Conservation (phyloP, 1,140 invertebrate species). For the Agrilus planipennis region DNA sequence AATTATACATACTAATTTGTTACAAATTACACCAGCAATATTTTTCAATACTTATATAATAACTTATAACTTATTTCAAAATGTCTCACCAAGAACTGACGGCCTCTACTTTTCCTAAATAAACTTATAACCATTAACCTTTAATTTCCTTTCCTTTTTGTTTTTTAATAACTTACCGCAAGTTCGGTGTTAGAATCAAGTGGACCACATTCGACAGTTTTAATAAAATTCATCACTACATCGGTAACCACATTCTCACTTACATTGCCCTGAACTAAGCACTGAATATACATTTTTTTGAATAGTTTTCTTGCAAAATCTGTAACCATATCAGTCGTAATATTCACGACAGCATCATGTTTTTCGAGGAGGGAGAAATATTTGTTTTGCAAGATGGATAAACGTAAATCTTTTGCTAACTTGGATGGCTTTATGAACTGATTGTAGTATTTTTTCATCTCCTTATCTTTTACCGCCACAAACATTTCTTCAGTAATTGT, state of each 20-base stretch:
- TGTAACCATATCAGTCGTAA: constrained; percentile 47
- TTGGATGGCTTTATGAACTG: constrained; percentile 54
- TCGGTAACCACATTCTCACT: constrained; percentile 44
- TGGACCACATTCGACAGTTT: constrained; percentile 33
- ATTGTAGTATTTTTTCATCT: constrained; percentile 61
- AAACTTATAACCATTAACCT: no score
- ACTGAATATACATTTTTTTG: constrained; percentile 52
- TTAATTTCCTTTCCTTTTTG: no score
- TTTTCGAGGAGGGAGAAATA: constrained; percentile 54
- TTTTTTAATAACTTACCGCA: no score
- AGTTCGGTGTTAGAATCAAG: no score
- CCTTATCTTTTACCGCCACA: constrained; percentile 51
- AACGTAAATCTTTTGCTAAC: constrained; percentile 44
- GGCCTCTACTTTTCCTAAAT: no score
- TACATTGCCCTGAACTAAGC: constrained; percentile 67
- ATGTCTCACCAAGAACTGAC: no score
- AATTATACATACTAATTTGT: no score
- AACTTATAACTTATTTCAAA: no score
- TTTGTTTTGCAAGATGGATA: constrained; percentile 20
- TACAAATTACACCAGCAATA: no score
- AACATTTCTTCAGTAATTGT: constrained; percentile 43
- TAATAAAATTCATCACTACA: constrained; percentile 30
- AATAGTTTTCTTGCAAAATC: constrained; percentile 45
- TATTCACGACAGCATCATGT: constrained; percentile 43
- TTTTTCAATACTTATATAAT: no score